These are phyloP conservation scores for Epinephelus malabaricus DNA, from an alignment of 2,797 vertebrate species.

Conservation along the genomic window DNA sequence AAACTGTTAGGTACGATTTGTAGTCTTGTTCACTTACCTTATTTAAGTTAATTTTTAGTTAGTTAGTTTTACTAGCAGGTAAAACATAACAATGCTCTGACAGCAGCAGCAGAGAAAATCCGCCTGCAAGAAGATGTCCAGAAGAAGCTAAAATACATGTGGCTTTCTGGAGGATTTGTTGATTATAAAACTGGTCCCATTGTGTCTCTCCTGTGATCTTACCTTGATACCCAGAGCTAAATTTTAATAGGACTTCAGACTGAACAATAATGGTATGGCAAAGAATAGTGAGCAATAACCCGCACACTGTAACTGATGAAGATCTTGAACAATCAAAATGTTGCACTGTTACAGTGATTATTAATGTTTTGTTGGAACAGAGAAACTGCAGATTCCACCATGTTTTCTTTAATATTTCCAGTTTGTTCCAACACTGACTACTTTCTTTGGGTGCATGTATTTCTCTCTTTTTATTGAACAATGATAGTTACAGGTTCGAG, in stretches of 20 bases:
- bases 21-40: too few species aligned
- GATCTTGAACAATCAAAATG: background rate
- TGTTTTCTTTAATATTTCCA: background rate
- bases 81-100: too few species aligned
- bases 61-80: too few species aligned
- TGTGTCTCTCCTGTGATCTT: too few species aligned
- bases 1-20: too few species aligned
- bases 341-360: background rate
- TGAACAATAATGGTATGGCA: background rate
- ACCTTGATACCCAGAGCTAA: too few species aligned
- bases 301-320: background rate
- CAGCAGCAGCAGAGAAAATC: too few species aligned
- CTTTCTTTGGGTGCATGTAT: background rate
- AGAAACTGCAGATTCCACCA: background rate
- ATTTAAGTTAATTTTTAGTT: too few species aligned
- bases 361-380: background rate
- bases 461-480: background rate
- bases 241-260: background rate
- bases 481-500: background rate
- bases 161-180: too few species aligned
- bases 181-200: too few species aligned
- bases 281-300: background rate
- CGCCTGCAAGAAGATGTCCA: too few species aligned
- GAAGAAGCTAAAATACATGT: too few species aligned
- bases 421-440: background rate